These are phyloP conservation scores for Cyphomyrus plagiostoma DNA, from an alignment of 2,113 vertebrate genomes.

Conservation along the genomic window DNA sequence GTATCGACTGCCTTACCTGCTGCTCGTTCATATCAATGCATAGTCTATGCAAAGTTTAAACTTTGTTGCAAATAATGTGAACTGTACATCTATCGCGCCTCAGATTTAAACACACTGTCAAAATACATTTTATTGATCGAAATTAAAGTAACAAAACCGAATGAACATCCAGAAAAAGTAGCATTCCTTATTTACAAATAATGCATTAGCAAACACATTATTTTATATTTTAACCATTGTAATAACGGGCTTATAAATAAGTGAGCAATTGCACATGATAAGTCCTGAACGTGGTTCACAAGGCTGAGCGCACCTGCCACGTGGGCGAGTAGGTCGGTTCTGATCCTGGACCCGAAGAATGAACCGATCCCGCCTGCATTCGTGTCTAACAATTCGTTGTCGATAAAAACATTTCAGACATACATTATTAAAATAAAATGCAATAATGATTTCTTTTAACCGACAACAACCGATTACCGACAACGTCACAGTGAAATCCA, in stretches of 20 bases:
- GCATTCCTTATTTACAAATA: slow-evolving; percentile 7
- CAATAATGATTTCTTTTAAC: neutral
- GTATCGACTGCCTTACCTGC: neutral
- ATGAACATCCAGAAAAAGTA: neutral
- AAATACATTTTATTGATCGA: neutral
- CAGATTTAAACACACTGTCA: neutral
- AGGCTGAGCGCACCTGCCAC: neutral
- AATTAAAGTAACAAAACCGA: neutral
- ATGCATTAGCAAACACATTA: neutral
- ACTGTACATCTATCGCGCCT: neutral
- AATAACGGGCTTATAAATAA: neutral
- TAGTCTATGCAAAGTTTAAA: neutral
- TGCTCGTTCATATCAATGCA: neutral
- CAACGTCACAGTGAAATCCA: neutral
- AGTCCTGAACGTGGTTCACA: neutral
- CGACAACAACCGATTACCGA: neutral
- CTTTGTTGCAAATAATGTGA: neutral
- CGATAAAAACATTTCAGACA: neutral
- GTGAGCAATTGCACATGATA: neutral
- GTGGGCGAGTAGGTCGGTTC: neutral
- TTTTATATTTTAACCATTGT: no score
- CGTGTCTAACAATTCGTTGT: neutral
- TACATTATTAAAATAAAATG: neutral
- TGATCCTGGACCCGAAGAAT: neutral
- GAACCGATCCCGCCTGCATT: neutral